A percentile compares a stretch with the other conserved stretches of the same genome.
These are phyloP conservation scores for Apteryx owenii DNA, from an alignment of 2,113 vertebrate species.

Conservation along the genomic window DNA sequence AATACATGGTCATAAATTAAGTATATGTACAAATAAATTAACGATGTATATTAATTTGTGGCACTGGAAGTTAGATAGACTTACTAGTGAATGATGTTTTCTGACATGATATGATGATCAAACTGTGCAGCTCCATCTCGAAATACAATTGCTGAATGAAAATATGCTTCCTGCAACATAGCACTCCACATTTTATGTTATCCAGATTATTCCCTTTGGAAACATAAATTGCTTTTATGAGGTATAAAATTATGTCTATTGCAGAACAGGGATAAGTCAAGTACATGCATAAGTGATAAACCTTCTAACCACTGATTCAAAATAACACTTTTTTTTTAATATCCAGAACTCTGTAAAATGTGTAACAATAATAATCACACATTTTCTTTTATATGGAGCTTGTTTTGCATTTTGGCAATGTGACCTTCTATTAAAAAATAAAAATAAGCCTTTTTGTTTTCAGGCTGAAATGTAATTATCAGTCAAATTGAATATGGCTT, in stretches of 20 bases:
- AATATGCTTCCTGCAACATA: slow-evolving; percentile 82
- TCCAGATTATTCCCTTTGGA: slow-evolving; percentile 87
- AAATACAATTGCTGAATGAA: slow-evolving; percentile 83
- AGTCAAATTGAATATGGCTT: slow-evolving; percentile 19
- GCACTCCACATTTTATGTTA: slow-evolving; percentile 83
- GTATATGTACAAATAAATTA: slow-evolving; percentile 72
- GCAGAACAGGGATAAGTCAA: slow-evolving; percentile 86
- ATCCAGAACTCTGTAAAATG: slow-evolving; percentile 70
- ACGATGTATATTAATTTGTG: slow-evolving; percentile 77
- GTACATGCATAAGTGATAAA: slow-evolving; percentile 84
- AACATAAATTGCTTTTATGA: slow-evolving; percentile 89
- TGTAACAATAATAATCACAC: slow-evolving; percentile 63
- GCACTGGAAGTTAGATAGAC: slow-evolving; percentile 75
- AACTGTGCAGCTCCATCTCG: slow-evolving; percentile 76
- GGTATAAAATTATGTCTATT: slow-evolving; percentile 89
- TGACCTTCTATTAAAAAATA: slow-evolving; percentile 47
- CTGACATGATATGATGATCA: slow-evolving; percentile 79
- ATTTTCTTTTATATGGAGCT: slow-evolving; percentile 32
- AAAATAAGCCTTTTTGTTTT: slow-evolving; percentile 9
- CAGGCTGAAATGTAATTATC: slow-evolving; percentile 48
- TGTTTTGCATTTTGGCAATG: slow-evolving; percentile 38
- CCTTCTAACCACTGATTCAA: slow-evolving; percentile 82
- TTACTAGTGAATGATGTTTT: slow-evolving; percentile 76
- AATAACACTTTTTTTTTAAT: slow-evolving; percentile 70
- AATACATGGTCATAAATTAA: slow-evolving; percentile 69